These are phyloP conservation scores for Trichechus manatus DNA, from an alignment of 2,113 vertebrate genomes.

Conservation along the genomic window DNA sequence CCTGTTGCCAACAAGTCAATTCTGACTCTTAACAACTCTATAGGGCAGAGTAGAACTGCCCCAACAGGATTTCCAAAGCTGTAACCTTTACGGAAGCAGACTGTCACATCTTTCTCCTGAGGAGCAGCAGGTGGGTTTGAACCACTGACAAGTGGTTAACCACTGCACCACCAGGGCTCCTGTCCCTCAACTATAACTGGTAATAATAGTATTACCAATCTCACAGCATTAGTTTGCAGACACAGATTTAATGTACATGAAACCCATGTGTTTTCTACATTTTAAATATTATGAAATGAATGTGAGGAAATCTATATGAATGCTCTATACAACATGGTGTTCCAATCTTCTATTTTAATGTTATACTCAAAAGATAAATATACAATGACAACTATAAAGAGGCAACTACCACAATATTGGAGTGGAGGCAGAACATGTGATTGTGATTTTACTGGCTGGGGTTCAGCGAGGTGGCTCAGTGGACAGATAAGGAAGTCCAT, in stretches of 20 bases:
- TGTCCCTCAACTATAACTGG: neutral
- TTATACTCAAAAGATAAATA: neutral
- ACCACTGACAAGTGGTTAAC: too few species aligned
- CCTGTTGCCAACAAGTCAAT: neutral
- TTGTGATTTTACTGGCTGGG: accelerated
- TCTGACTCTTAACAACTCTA: neutral
- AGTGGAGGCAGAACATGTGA: neutral
- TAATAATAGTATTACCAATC: neutral
- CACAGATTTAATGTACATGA: neutral
- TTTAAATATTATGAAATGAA: neutral
- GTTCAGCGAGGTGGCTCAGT: neutral
- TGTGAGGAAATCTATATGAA: neutral
- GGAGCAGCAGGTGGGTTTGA: neutral
- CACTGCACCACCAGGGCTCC: neutral
- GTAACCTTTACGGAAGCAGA: neutral
- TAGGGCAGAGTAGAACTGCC: neutral
- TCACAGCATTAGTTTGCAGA: neutral
- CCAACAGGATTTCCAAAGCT: neutral
- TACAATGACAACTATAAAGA: neutral
- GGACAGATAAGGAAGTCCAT: neutral
- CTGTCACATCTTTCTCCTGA: neutral
- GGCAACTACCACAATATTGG: accelerated
- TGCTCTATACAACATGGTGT: neutral
- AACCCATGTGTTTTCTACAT: neutral
- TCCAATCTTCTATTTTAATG: neutral